These are phyloP conservation scores for Alces alces DNA, from an alignment of 2,113 vertebrate genomes.

Conservation along the genomic window DNA sequence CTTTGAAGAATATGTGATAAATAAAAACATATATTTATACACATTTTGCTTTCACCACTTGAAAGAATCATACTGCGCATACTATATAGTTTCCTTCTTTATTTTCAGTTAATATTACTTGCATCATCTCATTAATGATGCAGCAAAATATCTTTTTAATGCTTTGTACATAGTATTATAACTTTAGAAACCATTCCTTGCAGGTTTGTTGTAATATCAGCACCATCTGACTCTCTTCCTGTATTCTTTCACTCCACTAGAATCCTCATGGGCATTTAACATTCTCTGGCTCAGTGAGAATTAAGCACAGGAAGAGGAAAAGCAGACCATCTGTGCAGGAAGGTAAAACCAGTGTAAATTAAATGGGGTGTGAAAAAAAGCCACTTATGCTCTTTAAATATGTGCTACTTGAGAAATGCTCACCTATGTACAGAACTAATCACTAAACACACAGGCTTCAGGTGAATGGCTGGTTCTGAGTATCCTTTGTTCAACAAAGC, in stretches of 20 bases:
- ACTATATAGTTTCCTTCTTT: neutral
- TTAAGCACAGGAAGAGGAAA: constrained; percentile 45
- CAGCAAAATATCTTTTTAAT: neutral
- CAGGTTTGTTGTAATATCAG: neutral
- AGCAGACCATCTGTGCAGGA: constrained; percentile 64
- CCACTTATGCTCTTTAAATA: constrained; percentile 59
- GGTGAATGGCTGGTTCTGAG: neutral
- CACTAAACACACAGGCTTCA: neutral
- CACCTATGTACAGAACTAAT: constrained; percentile 52
- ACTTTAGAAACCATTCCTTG: neutral
- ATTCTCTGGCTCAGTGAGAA: constrained; percentile 27
- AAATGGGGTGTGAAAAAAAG: constrained; percentile 65
- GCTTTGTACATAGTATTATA: neutral
- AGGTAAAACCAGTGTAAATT: constrained; percentile 48
- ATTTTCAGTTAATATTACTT: neutral
- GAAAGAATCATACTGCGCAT: neutral
- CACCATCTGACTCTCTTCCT: neutral
- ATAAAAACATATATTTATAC: neutral
- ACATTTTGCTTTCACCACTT: neutral
- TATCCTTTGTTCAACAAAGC: neutral
- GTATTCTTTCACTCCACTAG: neutral
- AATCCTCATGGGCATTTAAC: constrained; percentile 6
- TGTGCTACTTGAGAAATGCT: constrained; percentile 42
- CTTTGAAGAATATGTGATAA: neutral
- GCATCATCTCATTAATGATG: neutral